Conservation (phyloP, 1,140 invertebrate genomes). For the Apis cerana region DNA sequence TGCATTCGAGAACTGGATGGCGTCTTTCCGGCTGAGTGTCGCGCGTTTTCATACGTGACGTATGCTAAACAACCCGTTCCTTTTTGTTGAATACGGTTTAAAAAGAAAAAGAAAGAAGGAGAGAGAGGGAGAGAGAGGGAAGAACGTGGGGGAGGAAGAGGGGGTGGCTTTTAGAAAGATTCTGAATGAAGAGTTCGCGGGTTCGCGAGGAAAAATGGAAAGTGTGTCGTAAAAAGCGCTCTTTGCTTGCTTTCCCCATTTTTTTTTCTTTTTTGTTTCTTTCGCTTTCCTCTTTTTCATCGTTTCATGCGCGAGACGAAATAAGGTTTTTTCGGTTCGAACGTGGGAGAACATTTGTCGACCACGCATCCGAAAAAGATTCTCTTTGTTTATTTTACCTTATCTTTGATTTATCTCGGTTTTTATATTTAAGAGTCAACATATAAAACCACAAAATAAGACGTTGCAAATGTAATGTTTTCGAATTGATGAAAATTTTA, state of each 20-base stretch:
- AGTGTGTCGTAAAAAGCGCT: background rate
- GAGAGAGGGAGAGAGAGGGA: background rate
- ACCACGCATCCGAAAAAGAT: too few relatives aligned
- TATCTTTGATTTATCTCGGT: too few relatives aligned
- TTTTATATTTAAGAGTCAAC: too few relatives aligned
- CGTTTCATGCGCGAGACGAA: background rate
- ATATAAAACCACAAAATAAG: too few relatives aligned
- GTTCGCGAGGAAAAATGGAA: background rate
- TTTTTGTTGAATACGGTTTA: background rate
- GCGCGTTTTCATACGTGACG: slow-evolving; percentile 17
- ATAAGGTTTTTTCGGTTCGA: background rate
- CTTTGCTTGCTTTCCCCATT: background rate
- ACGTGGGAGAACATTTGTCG: background rate
- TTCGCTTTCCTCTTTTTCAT: background rate
- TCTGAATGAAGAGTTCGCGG: background rate
- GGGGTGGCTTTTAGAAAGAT: slow-evolving; percentile 7
- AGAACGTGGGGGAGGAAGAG: background rate
- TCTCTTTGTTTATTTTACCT: too few relatives aligned
- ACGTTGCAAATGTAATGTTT: too few relatives aligned
- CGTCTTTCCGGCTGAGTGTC: slow-evolving; percentile 5
- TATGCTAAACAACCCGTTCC: slow-evolving; percentile 8
- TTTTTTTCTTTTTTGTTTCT: too few relatives aligned
- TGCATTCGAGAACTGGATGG: slow-evolving; percentile 10
- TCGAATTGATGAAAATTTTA: too few relatives aligned
- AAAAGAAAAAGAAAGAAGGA: background rate